Evolutionary conservation across 2,797 vertebrate genomes (phyloP).

Genomic region (Arvicola amphibius): DNA sequence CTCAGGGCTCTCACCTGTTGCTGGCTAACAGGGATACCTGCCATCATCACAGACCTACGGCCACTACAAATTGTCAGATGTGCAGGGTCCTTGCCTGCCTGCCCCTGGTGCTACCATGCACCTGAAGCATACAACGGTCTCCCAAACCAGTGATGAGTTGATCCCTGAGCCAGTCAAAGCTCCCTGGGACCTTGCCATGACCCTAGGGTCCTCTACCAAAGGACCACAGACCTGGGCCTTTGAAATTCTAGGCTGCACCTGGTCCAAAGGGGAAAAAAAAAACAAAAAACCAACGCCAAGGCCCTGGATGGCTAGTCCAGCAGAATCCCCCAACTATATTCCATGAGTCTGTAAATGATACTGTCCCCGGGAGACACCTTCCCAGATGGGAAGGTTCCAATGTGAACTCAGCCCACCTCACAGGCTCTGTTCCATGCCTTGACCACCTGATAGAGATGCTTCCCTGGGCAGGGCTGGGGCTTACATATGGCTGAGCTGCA

Average conservation of each 20-base stretch:
- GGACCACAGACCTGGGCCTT: too few species aligned
- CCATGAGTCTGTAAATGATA: not conserved
- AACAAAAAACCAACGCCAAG: too few species aligned
- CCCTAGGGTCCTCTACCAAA: not conserved
- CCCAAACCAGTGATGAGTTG: not conserved
- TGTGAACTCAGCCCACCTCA: not conserved
- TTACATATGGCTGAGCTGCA: not conserved
- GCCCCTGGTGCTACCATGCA: not conserved
- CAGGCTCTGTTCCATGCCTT: not conserved
- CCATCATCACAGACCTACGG: rapidly evolving
- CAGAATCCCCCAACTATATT: too few species aligned
- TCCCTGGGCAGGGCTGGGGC: not conserved
- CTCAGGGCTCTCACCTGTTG: not conserved
- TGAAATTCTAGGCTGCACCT: not conserved
- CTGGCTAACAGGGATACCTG: not conserved
- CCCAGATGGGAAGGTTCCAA: not conserved
- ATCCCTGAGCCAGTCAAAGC: not conserved
- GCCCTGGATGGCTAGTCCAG: too few species aligned
- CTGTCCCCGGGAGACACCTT: too few species aligned
- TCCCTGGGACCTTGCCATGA: not conserved
- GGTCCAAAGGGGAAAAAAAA: not conserved
- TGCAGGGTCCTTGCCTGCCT: not conserved
- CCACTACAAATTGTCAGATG: too few species aligned
- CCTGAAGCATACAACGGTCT: not conserved
- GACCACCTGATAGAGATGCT: not conserved